Evolutionary conservation across 2,797 vertebrate genomes (phyloP), one percentile per base, ranked within the genome.

Genomic region (Sebastes oblongus): DNA sequence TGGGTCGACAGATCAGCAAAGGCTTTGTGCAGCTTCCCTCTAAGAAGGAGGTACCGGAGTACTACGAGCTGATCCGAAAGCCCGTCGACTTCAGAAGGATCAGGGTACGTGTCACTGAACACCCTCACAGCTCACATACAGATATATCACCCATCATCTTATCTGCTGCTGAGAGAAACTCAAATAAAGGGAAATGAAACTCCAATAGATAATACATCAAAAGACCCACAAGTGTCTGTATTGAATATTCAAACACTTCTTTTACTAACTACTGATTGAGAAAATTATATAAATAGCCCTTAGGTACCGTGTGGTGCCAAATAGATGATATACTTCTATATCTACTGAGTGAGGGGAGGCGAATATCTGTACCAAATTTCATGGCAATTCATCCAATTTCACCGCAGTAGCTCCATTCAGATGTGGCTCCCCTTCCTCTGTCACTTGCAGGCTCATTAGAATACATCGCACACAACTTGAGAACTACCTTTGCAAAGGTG

Each of bases 81-180:
- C 98, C 98, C 1, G 98, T 99, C 88, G 98, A 99, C 94, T 99
- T 99, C 95, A 97, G 98, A 89, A 97, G 99, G 94, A 99, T 99
- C 92, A 98, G 98, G 96, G 98, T 99, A 94, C 6, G 89, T 82
- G 80, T 32, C 66, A 27, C 55, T 8, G 20, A 70, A 60, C 4
- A 29, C 39, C 5, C 25, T 54, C 30, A 39, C 4, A 16, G 16
- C 64, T 58, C 46, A 56, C 50, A 46, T 8, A 39, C 66, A 52
- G 22, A 69, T 62, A 69, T 62, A 25, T 59, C 56, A 9, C 16
- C 1, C 42, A 58, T 68, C 50, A n/a, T 64, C 59, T 39, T 16
- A 8, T 24, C 76, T 74, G 52, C 34, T 8, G 52, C 34, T 7
- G 16, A 54, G 61, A 24, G 42, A 46, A 68, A 58, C 27, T 46